Conservation (phyloP, 2,888 invertebrate genomes). For the Cerastis rubricosa region DNA sequence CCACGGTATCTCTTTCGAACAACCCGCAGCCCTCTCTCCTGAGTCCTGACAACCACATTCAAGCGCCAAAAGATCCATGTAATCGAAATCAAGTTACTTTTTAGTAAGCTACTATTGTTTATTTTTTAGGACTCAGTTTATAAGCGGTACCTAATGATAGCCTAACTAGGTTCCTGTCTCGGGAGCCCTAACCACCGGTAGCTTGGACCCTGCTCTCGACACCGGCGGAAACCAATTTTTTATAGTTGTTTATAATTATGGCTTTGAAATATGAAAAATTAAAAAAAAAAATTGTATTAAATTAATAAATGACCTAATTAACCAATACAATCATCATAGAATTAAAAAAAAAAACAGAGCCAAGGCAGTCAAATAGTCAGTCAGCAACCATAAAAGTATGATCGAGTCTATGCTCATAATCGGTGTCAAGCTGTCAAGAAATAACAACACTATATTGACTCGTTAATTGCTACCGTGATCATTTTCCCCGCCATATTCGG, state of each 20-base stretch:
- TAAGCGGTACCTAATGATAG: no score
- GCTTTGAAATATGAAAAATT: no score
- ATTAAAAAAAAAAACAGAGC: conserved; percentile 41
- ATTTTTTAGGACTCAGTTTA: no score
- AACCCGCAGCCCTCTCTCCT: no score
- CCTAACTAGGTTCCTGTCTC: no score
- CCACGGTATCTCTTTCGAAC: no score
- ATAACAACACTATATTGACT: conserved; percentile 66
- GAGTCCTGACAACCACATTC: no score
- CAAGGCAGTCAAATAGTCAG: conserved; percentile 56
- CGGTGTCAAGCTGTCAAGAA: conserved; percentile 60
- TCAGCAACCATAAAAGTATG: conserved; percentile 60
- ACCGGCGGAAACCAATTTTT: not conserved
- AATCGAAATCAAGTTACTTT: not conserved
- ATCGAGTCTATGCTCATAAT: conserved; percentile 53
- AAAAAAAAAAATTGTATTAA: no score
- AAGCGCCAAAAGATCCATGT: not conserved
- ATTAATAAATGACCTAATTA: no score
- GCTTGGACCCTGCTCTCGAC: no score
- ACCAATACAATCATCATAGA: not conserved
- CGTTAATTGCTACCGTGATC: conserved; percentile 70
- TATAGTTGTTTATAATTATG: not conserved
- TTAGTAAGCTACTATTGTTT: no score
- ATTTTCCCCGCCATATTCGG: conserved; percentile 71
- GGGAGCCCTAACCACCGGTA: no score